A percentile compares a stretch with the other conserved stretches of the same genome.
These are phyloP conservation scores for Oconnorella tubifera DNA, from an alignment of 2,888 invertebrate genomes.

Conservation along the genomic window DNA sequence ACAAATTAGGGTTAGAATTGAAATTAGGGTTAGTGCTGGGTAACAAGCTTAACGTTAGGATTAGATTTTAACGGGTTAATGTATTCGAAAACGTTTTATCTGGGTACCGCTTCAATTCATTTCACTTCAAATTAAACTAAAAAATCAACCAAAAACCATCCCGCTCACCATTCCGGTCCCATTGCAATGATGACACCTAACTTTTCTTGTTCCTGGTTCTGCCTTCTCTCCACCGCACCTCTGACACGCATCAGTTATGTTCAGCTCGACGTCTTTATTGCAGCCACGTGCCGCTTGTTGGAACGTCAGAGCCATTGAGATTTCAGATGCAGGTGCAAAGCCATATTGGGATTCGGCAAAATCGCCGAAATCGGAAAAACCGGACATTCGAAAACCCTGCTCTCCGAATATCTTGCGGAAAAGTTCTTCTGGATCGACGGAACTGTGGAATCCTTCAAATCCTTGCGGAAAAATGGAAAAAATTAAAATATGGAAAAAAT, in stretches of 20 bases:
- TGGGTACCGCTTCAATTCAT: no score
- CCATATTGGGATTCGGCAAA: constrained; percentile 86
- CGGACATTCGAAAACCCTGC: constrained; percentile 63
- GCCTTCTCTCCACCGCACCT: constrained; percentile 81
- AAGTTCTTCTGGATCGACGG: constrained; percentile 89
- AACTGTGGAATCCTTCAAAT: constrained; percentile 59
- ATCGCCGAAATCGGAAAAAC: constrained; percentile 66
- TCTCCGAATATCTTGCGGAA: constrained; percentile 85
- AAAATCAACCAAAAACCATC: neutral
- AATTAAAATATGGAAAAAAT: no score
- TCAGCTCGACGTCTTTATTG: constrained; percentile 84
- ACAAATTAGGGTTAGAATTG: no score
- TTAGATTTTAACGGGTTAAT: no score
- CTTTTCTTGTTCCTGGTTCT: constrained; percentile 86
- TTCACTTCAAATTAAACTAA: no score
- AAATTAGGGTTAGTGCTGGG: no score
- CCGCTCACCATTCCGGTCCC: constrained; percentile 78
- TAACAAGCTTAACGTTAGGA: no score
- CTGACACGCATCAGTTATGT: constrained; percentile 86
- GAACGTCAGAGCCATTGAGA: constrained; percentile 84
- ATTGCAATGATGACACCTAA: constrained; percentile 85
- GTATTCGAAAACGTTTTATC: no score
- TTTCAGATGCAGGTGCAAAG: constrained; percentile 86
- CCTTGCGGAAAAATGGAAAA: no score
- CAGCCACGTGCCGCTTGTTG: constrained; percentile 90